A percentile compares a stretch with the other conserved stretches of the same genome.
phyloP scores from a whole-genome alignment of 2,113 vertebrate genomes.

The Potamarius usumacintae region DNA sequence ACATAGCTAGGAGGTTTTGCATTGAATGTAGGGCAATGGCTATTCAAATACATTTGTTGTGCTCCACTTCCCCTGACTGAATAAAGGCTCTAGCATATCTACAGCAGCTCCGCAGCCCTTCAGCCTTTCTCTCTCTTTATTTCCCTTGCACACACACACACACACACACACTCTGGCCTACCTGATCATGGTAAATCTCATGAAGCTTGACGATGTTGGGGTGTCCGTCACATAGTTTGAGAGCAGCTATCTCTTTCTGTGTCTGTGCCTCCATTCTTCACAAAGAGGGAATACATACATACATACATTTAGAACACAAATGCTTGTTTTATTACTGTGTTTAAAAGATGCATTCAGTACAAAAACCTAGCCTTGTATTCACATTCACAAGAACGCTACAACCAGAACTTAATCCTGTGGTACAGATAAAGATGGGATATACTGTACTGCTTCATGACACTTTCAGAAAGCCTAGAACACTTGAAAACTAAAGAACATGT shows the following conservation, averaged over 20 bases:
- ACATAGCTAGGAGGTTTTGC: not conserved
- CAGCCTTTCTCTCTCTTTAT: not conserved
- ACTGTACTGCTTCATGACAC: too few relatives aligned
- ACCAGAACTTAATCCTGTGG: not conserved
- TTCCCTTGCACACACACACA: constrained; percentile 15
- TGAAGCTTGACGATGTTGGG: constrained; percentile 95
- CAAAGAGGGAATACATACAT: constrained; percentile 33
- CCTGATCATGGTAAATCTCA: constrained; percentile 96
- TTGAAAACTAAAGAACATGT: not conserved
- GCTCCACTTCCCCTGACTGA: constrained; percentile 39
- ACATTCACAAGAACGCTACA: not conserved
- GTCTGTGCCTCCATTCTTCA: constrained; percentile 94
- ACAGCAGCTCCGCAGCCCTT: constrained; percentile 1
- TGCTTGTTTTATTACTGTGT: not conserved
- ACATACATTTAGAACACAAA: not conserved
- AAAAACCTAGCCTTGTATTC: not conserved
- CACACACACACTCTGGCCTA: constrained; percentile 59
- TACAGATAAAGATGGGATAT: not conserved
- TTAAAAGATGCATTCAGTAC: not conserved
- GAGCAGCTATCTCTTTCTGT: constrained; percentile 91
- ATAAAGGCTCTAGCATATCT: constrained; percentile 14
- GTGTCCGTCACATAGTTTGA: constrained; percentile 94
- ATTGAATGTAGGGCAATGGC: constrained; percentile 43
- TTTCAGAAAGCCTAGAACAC: not conserved
- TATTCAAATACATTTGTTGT: constrained; percentile 36